phyloP scores from a whole-genome alignment of 2,113 vertebrate species.

The Lepus timidus region DNA sequence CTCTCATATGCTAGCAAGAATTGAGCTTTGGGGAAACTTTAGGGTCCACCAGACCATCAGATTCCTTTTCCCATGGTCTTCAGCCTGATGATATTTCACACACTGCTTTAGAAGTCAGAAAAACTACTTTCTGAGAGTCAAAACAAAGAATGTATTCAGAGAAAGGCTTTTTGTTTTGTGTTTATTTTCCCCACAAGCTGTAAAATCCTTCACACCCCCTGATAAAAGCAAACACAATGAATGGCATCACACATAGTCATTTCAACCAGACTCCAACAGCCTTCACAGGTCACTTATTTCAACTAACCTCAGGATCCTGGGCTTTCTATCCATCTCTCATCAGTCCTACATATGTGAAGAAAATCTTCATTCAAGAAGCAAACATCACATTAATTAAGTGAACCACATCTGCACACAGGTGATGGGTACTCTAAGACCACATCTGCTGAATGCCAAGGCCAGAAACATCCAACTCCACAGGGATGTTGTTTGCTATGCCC shows the following conservation, averaged over 20 bases:
- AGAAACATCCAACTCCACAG: conserved; percentile 78
- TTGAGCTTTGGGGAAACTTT: conserved; percentile 74
- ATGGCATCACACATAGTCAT: conserved; percentile 35
- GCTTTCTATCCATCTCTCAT: conserved; percentile 65
- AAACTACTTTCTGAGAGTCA: conserved; percentile 33
- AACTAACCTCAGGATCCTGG: not conserved
- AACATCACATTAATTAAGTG: conserved; percentile 71
- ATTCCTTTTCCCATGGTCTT: conserved; percentile 48
- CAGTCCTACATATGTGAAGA: conserved; percentile 46
- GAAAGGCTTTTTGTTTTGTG: not conserved
- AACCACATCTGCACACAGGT: conserved; percentile 66
- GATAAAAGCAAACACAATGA: conserved; percentile 46
- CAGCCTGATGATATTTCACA: conserved; percentile 51
- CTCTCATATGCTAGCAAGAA: conserved; percentile 79
- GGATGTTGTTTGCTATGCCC: conserved; percentile 83
- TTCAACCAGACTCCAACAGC: not conserved
- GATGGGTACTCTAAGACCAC: conserved; percentile 72
- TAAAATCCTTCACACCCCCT: conserved; percentile 30
- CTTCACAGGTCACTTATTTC: conserved; percentile 65
- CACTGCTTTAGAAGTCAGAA: conserved; percentile 20
- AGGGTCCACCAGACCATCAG: conserved; percentile 53
- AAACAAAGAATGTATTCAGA: conserved; percentile 53
- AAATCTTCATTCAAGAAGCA: conserved; percentile 59
- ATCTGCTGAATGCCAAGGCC: conserved; percentile 82
- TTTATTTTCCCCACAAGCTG: conserved; percentile 8